A percentile compares a stretch with the other conserved stretches of the same genome.
phyloP scores from a whole-genome alignment of 1,140 invertebrate genomes.

The Macrocentrus cingulum region DNA sequence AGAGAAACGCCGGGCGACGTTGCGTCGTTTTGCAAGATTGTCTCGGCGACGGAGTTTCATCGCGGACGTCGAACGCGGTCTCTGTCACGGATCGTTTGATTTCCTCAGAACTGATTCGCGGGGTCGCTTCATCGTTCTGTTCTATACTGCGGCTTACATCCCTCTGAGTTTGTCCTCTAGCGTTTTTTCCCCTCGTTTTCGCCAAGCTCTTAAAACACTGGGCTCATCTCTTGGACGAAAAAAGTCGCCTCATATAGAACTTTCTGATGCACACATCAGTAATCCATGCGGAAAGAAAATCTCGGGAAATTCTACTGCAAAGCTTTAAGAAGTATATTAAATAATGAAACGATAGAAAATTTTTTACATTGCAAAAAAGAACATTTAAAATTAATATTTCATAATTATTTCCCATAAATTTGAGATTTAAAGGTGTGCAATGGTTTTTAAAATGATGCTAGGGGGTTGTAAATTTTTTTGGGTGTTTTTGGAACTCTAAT shows the following conservation, averaged over 20 bases:
- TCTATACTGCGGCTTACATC: background rate
- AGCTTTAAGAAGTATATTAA: no score
- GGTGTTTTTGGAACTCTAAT: no score
- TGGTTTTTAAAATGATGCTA: no score
- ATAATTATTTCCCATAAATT: no score
- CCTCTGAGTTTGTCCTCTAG: background rate
- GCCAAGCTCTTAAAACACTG: constrained; percentile 40
- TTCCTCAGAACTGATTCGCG: constrained; percentile 15
- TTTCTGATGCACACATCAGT: no score
- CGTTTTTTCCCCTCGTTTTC: constrained; percentile 29
- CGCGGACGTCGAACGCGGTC: constrained; percentile 13
- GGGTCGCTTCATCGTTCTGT: background rate
- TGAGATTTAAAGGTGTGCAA: no score
- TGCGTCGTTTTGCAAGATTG: constrained; percentile 22
- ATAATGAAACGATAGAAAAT: no score
- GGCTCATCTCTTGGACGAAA: constrained; percentile 46
- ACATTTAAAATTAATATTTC: no score
- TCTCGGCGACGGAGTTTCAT: constrained; percentile 27
- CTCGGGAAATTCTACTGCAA: no score
- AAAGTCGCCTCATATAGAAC: constrained; percentile 33
- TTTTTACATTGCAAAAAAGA: no score
- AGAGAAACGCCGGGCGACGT: constrained; percentile 1
- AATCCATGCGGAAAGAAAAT: no score
- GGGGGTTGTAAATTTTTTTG: no score
- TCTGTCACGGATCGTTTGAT: constrained; percentile 27